These are phyloP conservation scores for cat (Felis catus) DNA, from an alignment of 2,113 vertebrate genomes.

Conservation along the genomic window F.catus_Fca126_mat1.0 CM031416.1:14850001-14850500, in stretches of 20 bases:
- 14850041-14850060: background rate
- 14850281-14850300: background rate
- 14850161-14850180: background rate
- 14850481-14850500: fast-evolving
- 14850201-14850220: background rate
- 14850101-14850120: background rate
- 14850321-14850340: background rate
- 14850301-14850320: background rate
- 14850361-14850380: background rate
- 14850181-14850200: background rate
- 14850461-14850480: background rate
- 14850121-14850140: background rate
- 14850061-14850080: background rate
- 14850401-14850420: background rate
- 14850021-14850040: too few relatives aligned
- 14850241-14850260: background rate
- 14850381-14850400: fast-evolving
- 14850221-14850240: background rate
- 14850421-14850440: background rate
- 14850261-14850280: background rate
- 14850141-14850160: background rate
- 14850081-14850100: background rate
- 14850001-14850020: background rate
- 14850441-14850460: background rate
- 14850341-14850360: background rate